Percentiles rank a stretch among this genome's conserved stretches.
These are phyloP conservation scores for Potorous gilbertii DNA, from an alignment of 2,797 vertebrate genomes.

Conservation along the genomic window DNA sequence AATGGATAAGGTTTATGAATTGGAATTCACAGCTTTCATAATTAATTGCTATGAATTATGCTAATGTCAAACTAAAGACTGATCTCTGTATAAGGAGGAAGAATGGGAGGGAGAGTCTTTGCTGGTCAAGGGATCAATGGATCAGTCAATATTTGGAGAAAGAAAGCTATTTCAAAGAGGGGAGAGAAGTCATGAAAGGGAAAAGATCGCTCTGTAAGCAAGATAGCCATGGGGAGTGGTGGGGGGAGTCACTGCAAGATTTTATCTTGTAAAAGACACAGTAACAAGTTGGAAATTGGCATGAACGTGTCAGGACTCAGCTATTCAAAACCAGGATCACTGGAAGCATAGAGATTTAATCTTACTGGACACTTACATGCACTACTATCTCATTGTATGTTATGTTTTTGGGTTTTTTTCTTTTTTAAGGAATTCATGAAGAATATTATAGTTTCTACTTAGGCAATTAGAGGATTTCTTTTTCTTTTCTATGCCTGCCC, in stretches of 20 bases:
- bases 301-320: conserved; percentile 1
- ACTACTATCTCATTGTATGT: conserved; percentile 12
- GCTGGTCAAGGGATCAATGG: not conserved
- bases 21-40: conserved; percentile 30
- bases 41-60: conserved; percentile 18
- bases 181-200: not conserved
- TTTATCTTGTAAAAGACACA: conserved; percentile 16
- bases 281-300: conserved; percentile 23
- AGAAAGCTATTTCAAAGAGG: not conserved
- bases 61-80: conserved; percentile 4
- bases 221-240: conserved; percentile 2
- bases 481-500: conserved; percentile 31
- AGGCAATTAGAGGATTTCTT: not conserved
- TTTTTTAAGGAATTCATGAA: not conserved
- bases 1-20: conserved; percentile 22
- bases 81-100: not conserved
- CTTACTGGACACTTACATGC: not conserved
- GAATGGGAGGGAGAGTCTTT: not conserved
- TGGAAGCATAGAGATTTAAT: not conserved
- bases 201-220: conserved; percentile 3
- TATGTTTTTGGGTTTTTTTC: not conserved
- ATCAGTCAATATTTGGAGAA: not conserved
- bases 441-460: not conserved
- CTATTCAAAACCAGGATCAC: conserved; percentile 11
- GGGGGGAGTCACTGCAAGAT: not conserved